These are phyloP conservation scores for Chrysomela aeneicollis DNA, from an alignment of 2,888 invertebrate species.

Conservation along the genomic window DNA sequence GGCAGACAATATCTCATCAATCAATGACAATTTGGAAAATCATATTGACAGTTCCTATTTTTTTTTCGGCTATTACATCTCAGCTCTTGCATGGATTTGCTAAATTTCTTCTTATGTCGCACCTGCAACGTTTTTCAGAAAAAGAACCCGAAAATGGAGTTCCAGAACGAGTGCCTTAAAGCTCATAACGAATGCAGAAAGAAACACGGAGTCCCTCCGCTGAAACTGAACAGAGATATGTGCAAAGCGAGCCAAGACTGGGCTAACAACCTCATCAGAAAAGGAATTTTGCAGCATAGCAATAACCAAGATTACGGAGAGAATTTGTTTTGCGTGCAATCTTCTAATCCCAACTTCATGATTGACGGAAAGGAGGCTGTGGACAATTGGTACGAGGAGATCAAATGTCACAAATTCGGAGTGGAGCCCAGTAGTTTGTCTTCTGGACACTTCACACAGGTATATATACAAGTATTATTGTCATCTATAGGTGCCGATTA, in stretches of 20 bases:
- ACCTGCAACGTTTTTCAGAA: constrained; percentile 44
- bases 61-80: neutral
- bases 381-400: constrained; percentile 81
- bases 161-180: constrained; percentile 63
- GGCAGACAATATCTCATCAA: no score
- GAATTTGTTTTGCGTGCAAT: constrained; percentile 76
- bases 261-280: constrained; percentile 65
- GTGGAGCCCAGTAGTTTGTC: constrained; percentile 70
- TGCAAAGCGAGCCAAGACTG: constrained; percentile 64
- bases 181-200: constrained; percentile 68
- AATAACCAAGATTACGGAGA: constrained; percentile 69
- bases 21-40: no score
- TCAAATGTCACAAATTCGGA: constrained; percentile 74
- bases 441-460: constrained; percentile 77
- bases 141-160: constrained; percentile 52
- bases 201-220: constrained; percentile 66
- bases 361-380: constrained; percentile 74
- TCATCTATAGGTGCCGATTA: no score
- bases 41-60: no score
- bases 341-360: constrained; percentile 70
- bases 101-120: neutral
- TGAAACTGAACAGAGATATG: constrained; percentile 66
- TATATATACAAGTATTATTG: neutral
- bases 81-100: neutral
- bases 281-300: constrained; percentile 66